These are phyloP conservation scores for Rhinichthys osculus DNA, from an alignment of 2,797 vertebrate species.

Conservation along the genomic window DNA sequence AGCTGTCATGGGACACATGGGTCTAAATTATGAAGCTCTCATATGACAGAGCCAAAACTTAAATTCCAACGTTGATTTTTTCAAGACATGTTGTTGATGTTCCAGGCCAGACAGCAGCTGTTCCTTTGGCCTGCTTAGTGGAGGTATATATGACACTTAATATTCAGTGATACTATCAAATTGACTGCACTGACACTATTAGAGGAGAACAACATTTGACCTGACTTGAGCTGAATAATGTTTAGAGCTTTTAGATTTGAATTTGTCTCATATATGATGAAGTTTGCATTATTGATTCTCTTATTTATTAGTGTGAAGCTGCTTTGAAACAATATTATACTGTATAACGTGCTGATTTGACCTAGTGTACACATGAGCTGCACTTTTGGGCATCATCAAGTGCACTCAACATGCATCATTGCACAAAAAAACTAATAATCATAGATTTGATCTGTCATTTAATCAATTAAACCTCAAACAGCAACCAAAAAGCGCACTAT, in stretches of 20 bases:
- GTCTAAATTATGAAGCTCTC: background rate
- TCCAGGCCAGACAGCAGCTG: background rate
- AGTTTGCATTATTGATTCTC: background rate
- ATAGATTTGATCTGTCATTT: background rate
- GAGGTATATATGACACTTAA: background rate
- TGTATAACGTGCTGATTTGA: background rate
- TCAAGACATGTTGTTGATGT: conserved; percentile 11
- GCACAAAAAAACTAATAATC: background rate
- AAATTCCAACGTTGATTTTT: conserved; percentile 49
- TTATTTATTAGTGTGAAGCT: background rate
- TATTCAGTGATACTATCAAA: background rate
- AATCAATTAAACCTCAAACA: background rate
- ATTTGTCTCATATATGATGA: background rate
- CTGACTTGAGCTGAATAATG: background rate
- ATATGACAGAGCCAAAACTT: conserved; percentile 37
- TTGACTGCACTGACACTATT: background rate
- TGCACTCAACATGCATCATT: background rate
- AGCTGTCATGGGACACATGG: conserved; percentile 59
- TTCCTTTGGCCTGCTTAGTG: background rate
- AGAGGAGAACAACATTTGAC: background rate
- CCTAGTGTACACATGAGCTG: background rate
- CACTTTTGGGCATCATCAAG: background rate
- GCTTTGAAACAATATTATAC: background rate
- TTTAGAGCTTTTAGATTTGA: background rate
- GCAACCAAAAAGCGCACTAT: background rate